These are phyloP conservation scores for Cottus gobio DNA, from an alignment of 2,113 vertebrate genomes.

Conservation along the genomic window DNA sequence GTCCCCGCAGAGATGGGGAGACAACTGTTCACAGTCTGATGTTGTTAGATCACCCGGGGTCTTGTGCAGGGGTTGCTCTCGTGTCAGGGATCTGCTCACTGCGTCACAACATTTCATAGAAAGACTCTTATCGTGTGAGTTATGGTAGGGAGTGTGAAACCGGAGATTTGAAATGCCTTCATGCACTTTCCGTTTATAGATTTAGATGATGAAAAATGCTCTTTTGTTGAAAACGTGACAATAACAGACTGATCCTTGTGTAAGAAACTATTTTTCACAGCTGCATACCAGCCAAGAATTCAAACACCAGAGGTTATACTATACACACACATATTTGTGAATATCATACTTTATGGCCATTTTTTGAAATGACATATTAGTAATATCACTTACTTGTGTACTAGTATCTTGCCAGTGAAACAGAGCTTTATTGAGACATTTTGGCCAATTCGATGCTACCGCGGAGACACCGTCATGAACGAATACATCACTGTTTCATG, in stretches of 20 bases:
- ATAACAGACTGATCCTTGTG: neutral
- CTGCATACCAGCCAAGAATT: too few species aligned
- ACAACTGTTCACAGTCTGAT: conserved; percentile 15
- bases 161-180: neutral
- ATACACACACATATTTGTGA: neutral
- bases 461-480: neutral
- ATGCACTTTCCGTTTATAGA: neutral
- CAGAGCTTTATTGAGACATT: neutral
- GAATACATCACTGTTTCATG: neutral
- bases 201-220: neutral
- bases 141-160: neutral
- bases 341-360: neutral
- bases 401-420: neutral
- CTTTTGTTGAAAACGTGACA: neutral
- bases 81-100: neutral
- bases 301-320: too few species aligned
- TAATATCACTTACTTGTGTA: neutral
- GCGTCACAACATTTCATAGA: neutral
- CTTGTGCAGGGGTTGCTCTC: conserved; percentile 1
- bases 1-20: conserved; percentile 1
- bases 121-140: neutral
- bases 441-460: neutral
- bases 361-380: neutral
- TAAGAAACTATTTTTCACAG: neutral
- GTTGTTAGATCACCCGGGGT: conserved; percentile 13